phyloP scores from a whole-genome alignment of 2,797 vertebrate genomes.

The Coilia nasus region DNA sequence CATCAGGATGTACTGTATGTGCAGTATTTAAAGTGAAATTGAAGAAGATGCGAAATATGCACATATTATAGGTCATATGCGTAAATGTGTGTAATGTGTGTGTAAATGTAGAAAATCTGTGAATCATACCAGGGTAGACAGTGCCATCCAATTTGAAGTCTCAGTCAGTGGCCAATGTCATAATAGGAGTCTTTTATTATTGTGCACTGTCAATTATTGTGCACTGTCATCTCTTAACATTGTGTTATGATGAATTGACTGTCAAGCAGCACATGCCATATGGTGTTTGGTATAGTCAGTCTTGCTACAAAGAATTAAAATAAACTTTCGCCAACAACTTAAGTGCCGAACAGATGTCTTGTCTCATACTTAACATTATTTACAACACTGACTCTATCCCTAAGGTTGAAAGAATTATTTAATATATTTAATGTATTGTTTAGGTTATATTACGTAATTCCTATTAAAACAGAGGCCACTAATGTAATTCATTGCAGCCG shows the following conservation, averaged over 20 bases:
- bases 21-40: too few relatives aligned
- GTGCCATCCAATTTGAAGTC: not conserved
- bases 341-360: not conserved
- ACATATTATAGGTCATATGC: too few relatives aligned
- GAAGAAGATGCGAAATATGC: too few relatives aligned
- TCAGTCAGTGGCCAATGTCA: not conserved
- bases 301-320: not conserved
- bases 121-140: not conserved
- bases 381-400: not conserved
- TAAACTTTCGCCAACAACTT: not conserved
- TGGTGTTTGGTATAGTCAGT: not conserved
- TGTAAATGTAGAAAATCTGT: not conserved
- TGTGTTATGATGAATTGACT: not conserved
- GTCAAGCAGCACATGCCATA: not conserved
- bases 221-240: too few relatives aligned
- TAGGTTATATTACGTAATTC: too few relatives aligned
- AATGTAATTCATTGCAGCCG: too few relatives aligned
- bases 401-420: not conserved
- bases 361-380: not conserved
- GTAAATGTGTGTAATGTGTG: not conserved
- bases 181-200: not conserved
- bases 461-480: too few relatives aligned
- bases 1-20: too few relatives aligned
- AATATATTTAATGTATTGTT: not conserved
- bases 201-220: not conserved